Evolutionary conservation across 2,888 invertebrate genomes (phyloP).

Genomic region (Torymus tubicola): DNA sequence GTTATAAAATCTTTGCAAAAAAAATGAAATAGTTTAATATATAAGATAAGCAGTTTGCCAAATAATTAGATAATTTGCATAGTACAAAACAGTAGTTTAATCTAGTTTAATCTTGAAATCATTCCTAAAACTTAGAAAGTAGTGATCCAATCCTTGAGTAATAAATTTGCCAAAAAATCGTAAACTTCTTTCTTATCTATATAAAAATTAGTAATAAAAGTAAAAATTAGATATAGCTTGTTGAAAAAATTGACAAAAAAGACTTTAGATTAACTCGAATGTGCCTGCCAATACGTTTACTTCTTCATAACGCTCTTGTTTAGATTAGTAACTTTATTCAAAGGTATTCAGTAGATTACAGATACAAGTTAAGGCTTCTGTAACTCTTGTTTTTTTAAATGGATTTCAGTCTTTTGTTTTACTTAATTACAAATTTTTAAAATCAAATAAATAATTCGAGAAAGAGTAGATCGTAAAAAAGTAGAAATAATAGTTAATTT

Average conservation of each 20-base stretch:
- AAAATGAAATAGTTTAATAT: constrained; percentile 33
- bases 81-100: constrained; percentile 53
- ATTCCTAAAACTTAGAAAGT: constrained; percentile 52
- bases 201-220: constrained; percentile 57
- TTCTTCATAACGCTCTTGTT: constrained; percentile 74
- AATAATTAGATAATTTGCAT: constrained; percentile 52
- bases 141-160: constrained; percentile 64
- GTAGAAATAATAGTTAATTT: background rate
- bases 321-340: constrained; percentile 69
- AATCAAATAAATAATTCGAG: background rate
- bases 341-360: constrained; percentile 70
- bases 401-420: constrained; percentile 30
- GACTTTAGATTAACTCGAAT: constrained; percentile 73
- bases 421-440: background rate
- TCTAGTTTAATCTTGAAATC: constrained; percentile 45
- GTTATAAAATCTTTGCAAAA: constrained; percentile 18
- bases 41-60: constrained; percentile 44
- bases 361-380: constrained; percentile 17
- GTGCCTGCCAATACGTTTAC: constrained; percentile 75
- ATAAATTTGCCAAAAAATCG: constrained; percentile 59
- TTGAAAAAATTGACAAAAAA: constrained; percentile 55
- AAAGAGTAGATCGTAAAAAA: background rate
- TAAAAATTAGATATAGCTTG: constrained; percentile 57
- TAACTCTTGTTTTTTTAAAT: constrained; percentile 11
- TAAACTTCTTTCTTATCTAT: constrained; percentile 58